Conservation (phyloP, 1,140 invertebrate genomes). For the Drosophila fuyamai region DNA sequence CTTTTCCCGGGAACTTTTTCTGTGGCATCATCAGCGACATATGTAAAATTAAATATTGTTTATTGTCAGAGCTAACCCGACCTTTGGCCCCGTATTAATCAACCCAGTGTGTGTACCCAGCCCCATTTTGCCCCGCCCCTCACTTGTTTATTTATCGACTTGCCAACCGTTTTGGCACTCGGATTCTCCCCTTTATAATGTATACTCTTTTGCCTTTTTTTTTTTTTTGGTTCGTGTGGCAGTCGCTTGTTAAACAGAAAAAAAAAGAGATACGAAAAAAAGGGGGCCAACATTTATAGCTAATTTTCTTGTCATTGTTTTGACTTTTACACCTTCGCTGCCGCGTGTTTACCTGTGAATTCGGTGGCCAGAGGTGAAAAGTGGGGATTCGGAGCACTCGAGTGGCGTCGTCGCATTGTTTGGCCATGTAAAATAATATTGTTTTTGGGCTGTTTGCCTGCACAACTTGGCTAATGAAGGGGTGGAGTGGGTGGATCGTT, state of each 20-base stretch:
- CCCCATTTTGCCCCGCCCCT: conserved; percentile 4
- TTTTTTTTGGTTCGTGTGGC: conserved; percentile 24
- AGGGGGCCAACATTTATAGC: conserved; percentile 55
- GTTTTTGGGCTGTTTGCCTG: conserved; percentile 55
- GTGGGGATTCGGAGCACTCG: conserved; percentile 13
- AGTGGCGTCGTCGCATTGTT: conserved; percentile 59
- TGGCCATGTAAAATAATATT: conserved; percentile 77
- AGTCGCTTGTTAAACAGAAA: conserved; percentile 36
- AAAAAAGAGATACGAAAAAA: conserved; percentile 17
- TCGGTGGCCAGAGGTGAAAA: conserved; percentile 3
- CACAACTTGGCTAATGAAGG: conserved; percentile 62
- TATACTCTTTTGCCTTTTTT: conserved; percentile 2
- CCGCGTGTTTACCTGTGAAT: conserved; percentile 53
- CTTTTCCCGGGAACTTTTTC: neutral
- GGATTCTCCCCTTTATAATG: neutral
- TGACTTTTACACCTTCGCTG: conserved; percentile 62
- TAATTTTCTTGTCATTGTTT: conserved; percentile 70
- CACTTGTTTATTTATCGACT: conserved; percentile 59
- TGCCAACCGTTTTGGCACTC: conserved; percentile 49
- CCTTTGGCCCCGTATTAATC: conserved; percentile 59
- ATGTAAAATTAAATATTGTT: conserved; percentile 65
- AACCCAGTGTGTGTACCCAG: conserved; percentile 40
- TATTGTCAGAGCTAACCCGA: conserved; percentile 55
- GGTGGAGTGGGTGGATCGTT: conserved; percentile 1
- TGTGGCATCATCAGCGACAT: conserved; percentile 30